Evolutionary conservation across 2,113 vertebrate species (phyloP).

Genomic region (Bambusicola thoracicus): DNA sequence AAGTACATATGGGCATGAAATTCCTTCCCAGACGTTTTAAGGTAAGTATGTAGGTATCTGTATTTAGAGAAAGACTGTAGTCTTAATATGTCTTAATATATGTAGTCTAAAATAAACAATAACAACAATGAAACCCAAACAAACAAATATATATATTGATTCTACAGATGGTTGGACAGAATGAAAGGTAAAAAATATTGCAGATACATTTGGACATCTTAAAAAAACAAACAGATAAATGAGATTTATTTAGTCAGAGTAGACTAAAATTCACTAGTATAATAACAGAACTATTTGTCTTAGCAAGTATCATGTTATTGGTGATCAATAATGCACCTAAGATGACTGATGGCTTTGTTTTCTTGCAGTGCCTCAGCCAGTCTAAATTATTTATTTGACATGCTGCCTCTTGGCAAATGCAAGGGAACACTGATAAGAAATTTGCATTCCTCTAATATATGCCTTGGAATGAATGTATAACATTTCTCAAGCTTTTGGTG

Average conservation of each 20-base stretch:
- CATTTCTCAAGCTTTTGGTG: conserved; percentile 28
- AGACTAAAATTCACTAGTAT: conserved; percentile 75
- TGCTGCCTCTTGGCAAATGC: conserved; percentile 72
- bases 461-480: background rate
- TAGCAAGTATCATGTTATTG: conserved; percentile 83
- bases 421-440: conserved; percentile 67
- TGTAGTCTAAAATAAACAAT: background rate
- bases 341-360: conserved; percentile 83
- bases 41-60: background rate
- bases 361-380: conserved; percentile 63
- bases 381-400: conserved; percentile 82
- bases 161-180: background rate
- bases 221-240: conserved; percentile 73
- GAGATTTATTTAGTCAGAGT: conserved; percentile 76
- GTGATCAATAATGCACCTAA: conserved; percentile 80
- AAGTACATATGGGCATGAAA: background rate
- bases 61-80: background rate
- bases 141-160: background rate
- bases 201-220: conserved; percentile 65
- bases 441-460: conserved; percentile 58
- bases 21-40: background rate
- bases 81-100: no score
- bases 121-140: background rate
- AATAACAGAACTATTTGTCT: conserved; percentile 82
- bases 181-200: conserved; percentile 52